phyloP scores from a whole-genome alignment of 2,797 vertebrate species.

The Pseudopleuronectes americanus region DNA sequence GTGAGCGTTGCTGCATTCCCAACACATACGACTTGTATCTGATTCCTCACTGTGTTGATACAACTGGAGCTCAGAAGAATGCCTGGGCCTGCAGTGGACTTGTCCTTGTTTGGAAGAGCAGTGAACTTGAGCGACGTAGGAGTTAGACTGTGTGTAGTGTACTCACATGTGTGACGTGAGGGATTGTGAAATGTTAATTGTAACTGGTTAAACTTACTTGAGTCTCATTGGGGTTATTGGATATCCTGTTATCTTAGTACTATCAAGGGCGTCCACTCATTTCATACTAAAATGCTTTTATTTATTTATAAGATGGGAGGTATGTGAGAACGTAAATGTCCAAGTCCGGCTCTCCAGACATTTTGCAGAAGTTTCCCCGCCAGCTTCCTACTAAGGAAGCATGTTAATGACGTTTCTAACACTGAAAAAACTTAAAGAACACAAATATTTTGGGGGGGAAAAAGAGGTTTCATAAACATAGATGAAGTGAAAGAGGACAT shows the following conservation, averaged over 20 bases:
- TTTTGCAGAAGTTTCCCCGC: no score
- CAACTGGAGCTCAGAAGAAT: slow-evolving; percentile 65
- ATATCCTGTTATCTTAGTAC: neutral
- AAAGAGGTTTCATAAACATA: no score
- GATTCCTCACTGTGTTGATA: slow-evolving; percentile 66
- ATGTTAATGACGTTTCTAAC: no score
- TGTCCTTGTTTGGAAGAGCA: slow-evolving; percentile 77
- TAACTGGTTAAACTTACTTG: neutral
- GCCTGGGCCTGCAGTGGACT: slow-evolving; percentile 47
- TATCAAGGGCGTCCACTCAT: neutral
- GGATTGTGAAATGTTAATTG: slow-evolving; percentile 10
- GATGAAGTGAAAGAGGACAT: no score
- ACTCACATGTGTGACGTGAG: slow-evolving; percentile 9
- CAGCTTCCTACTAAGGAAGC: no score
- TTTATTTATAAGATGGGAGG: neutral
- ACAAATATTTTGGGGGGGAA: no score
- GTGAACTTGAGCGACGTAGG: slow-evolving; percentile 29
- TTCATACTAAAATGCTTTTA: neutral
- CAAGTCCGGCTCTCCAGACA: no score
- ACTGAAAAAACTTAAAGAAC: no score
- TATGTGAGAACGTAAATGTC: no score
- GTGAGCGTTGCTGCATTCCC: slow-evolving; percentile 47
- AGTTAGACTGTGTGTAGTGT: slow-evolving; percentile 35
- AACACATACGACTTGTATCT: slow-evolving; percentile 49
- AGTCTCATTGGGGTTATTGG: neutral